phyloP scores from a whole-genome alignment of 2,888 invertebrate species.

The Torymus auratus region DNA sequence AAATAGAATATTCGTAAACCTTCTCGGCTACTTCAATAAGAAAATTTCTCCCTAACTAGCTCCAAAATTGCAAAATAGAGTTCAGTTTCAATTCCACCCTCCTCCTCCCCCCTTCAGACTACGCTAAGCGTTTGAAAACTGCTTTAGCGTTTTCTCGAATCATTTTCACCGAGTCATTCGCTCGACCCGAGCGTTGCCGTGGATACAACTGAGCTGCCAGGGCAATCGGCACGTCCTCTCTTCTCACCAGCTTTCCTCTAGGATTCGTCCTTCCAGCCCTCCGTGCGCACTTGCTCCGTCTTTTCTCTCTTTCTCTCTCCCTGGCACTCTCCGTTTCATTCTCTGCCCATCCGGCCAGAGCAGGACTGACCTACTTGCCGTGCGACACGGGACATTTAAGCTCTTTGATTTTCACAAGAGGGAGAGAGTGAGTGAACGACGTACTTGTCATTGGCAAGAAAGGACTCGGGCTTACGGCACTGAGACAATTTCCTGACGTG shows the following conservation, averaged over 20 bases:
- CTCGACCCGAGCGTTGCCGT: constrained; percentile 7
- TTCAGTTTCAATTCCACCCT: no score
- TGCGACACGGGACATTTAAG: constrained; percentile 10
- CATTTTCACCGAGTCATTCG: background rate
- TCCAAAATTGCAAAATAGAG: background rate
- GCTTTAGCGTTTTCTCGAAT: constrained; percentile 2
- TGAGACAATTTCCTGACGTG: constrained; percentile 46
- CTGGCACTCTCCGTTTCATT: background rate
- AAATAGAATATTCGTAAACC: no score
- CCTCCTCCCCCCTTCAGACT: no score
- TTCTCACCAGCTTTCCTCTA: no score
- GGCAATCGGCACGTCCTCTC: constrained; percentile 37
- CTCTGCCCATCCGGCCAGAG: background rate
- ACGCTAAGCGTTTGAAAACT: no score
- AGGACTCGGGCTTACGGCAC: background rate
- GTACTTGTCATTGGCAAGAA: constrained; percentile 43
- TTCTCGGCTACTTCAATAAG: no score
- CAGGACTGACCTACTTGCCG: constrained; percentile 38
- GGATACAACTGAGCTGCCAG: constrained; percentile 9
- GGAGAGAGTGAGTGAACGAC: background rate
- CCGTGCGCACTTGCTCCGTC: no score
- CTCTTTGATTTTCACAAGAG: constrained; percentile 37
- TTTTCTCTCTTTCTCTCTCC: background rate
- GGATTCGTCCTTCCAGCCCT: no score
- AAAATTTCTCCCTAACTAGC: no score